These are phyloP conservation scores for Drosophila ficusphila DNA, from an alignment of 1,140 invertebrate species.

Conservation along the genomic window DNA sequence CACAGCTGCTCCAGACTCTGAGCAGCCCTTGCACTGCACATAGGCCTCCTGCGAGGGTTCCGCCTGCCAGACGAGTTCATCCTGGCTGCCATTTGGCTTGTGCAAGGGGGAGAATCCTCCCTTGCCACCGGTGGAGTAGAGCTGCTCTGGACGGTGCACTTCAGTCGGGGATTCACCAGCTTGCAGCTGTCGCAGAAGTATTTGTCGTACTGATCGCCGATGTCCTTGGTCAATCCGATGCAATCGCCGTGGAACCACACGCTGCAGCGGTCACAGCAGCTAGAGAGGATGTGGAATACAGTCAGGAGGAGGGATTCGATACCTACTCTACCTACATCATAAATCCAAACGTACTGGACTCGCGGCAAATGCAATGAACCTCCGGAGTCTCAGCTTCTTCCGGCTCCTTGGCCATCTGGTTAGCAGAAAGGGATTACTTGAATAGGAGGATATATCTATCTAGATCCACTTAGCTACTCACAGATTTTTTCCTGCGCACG, in stretches of 20 bases:
- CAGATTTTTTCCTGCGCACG: background rate
- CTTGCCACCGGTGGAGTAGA: background rate
- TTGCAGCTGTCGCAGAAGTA: background rate
- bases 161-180: background rate
- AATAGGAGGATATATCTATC: too few species aligned
- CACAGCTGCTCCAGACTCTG: too few species aligned
- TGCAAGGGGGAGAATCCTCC: too few species aligned
- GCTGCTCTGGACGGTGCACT: background rate
- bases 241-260: background rate
- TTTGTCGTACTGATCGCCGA: background rate
- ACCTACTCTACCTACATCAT: constrained; percentile 13
- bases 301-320: background rate
- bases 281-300: background rate
- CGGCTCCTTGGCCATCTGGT: too few species aligned
- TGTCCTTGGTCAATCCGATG: background rate
- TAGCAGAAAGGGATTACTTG: too few species aligned
- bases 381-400: too few species aligned
- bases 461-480: too few species aligned
- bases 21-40: too few species aligned
- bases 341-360: background rate
- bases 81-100: too few species aligned
- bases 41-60: too few species aligned
- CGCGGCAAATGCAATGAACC: background rate
- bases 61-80: too few species aligned
- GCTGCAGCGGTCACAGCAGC: background rate